Evolutionary conservation across 2,797 vertebrate species (phyloP), one percentile per base, ranked within the genome.

Genomic region (Xenopus petersii): DNA sequence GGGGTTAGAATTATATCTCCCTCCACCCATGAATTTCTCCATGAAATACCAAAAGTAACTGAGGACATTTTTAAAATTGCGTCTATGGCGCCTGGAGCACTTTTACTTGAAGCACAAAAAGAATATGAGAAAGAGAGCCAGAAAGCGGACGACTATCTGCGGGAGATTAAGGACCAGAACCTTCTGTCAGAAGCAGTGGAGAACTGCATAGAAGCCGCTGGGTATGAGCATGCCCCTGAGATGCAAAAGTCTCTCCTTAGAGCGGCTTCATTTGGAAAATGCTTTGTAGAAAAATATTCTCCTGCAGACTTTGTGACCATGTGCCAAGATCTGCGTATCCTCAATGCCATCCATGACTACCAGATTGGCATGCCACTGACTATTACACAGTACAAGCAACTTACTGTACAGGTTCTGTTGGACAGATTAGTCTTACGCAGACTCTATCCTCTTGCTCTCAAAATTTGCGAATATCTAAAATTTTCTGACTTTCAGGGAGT

Each of bases 71-170:
- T 98, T 83, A 97, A 94, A 80, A 99, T 98, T 0, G 97, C 96
- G 0, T 99, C 97, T 24, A 99, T 99, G 97, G 95, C 96, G 0
- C 96, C 97, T 0, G 97, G 97, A 70, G 97, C 97, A 0, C 87
- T 99, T 59, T 88, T 99, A 12, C 87, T 99, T 67, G 96, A 98
- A 81, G 97, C 96, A 0, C 96, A 98, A 84, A 93, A 95, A 63
- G 96, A 98, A 71, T 98, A 98, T 3, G 95, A 98, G 96, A 98
- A 98, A 86, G 93, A 94, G 65, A 98, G 96, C 83, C 97, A 99
- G 89, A 99, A 98, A 71, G 95, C 97, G 0, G 97, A 99, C 0
- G 97, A 99, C 80, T 99, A 99, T 84, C 87, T 99, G 73, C 88
- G 97, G 74, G 97, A 98, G 87, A 97, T 99, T 83, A 96, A 97